Evolutionary conservation across 2,797 vertebrate genomes (phyloP).

Genomic region (Numenius phaeopus): DNA sequence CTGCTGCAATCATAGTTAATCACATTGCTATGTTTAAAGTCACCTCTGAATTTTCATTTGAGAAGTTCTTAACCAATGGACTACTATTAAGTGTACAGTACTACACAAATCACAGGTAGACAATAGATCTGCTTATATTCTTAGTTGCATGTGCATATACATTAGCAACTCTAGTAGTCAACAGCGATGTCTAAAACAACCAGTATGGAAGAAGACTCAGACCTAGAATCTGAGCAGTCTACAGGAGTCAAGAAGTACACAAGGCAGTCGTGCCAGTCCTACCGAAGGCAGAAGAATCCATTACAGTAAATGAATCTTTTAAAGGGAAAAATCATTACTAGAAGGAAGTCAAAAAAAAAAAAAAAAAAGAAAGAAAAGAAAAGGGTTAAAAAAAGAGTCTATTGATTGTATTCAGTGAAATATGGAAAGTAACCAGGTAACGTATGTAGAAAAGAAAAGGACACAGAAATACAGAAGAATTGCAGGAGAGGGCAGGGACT

Average conservation of each 20-base stretch:
- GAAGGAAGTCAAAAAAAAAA: fast-evolving
- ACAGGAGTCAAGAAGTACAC: not conserved
- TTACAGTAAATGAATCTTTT: not conserved
- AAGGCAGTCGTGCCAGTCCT: not conserved
- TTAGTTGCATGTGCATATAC: not conserved
- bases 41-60: not conserved
- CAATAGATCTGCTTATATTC: not conserved
- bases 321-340: not conserved
- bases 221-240: not conserved
- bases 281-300: not conserved
- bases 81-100: not conserved
- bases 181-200: not conserved
- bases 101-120: not conserved
- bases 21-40: not conserved
- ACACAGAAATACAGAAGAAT: not conserved
- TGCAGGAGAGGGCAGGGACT: fast-evolving
- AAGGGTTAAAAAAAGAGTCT: too few relatives aligned
- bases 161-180: not conserved
- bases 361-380: not conserved
- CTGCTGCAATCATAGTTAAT: not conserved
- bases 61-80: not conserved
- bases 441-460: not conserved
- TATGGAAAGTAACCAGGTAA: not conserved
- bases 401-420: not conserved
- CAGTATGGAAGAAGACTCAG: not conserved